These are phyloP conservation scores for Brachystomella parvula DNA, from an alignment of 1,140 invertebrate species.

Conservation along the genomic window DNA sequence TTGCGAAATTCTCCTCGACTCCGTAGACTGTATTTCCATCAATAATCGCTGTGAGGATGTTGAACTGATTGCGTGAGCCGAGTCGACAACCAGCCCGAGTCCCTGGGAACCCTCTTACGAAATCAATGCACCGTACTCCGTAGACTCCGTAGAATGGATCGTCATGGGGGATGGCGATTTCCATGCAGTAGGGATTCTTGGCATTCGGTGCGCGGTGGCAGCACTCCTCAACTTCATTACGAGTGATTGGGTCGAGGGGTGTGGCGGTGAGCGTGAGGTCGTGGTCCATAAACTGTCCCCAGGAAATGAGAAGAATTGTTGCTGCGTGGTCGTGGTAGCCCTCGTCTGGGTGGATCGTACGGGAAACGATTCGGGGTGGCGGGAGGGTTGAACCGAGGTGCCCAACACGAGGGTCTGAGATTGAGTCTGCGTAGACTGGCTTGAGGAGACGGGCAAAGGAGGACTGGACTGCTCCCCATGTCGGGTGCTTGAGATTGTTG, in stretches of 20 bases:
- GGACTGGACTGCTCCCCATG: slow-evolving; percentile 77
- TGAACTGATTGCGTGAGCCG: slow-evolving; percentile 63
- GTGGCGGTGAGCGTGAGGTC: slow-evolving; percentile 82
- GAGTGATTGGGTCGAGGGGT: slow-evolving; percentile 68
- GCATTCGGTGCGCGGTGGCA: slow-evolving; percentile 65
- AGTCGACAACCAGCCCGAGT: slow-evolving; percentile 71
- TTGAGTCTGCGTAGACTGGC: slow-evolving; percentile 69
- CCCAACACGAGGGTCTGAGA: slow-evolving; percentile 69
- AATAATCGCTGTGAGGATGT: slow-evolving; percentile 69
- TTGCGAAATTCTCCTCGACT: slow-evolving; percentile 64
- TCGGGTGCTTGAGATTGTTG: slow-evolving; percentile 82
- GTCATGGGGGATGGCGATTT: slow-evolving; percentile 77
- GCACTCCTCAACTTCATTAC: slow-evolving; percentile 81
- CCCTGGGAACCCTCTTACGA: slow-evolving; percentile 75
- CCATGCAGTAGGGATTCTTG: slow-evolving; percentile 84
- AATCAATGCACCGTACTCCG: slow-evolving; percentile 74
- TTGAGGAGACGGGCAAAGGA: slow-evolving; percentile 70
- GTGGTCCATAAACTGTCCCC: slow-evolving; percentile 92
- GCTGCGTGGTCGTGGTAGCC: slow-evolving; percentile 88
- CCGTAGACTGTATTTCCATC: slow-evolving; percentile 81
- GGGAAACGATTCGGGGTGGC: slow-evolving; percentile 69
- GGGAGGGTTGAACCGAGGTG: slow-evolving; percentile 65
- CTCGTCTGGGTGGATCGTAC: slow-evolving; percentile 82
- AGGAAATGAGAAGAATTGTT: slow-evolving; percentile 84
- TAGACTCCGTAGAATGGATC: slow-evolving; percentile 86